A percentile compares a stretch with the other conserved stretches of the same genome.
Conservation (phyloP, 2,113 vertebrate species). For the Centropus unirufus region DNA sequence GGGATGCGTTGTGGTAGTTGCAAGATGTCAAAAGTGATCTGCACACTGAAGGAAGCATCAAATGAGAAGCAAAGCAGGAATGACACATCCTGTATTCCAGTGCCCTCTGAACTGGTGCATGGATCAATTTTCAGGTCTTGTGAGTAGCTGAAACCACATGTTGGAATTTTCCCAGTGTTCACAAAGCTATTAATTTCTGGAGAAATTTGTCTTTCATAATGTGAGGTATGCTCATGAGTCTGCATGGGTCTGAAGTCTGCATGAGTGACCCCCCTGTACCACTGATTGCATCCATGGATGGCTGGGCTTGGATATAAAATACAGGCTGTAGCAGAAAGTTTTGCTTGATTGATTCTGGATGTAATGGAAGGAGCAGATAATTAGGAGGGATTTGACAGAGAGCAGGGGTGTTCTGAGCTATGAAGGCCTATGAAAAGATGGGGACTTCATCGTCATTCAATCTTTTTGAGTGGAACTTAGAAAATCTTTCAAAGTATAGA, state of each 20-base stretch:
- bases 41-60: neutral
- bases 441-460: neutral
- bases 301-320: neutral
- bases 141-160: neutral
- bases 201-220: neutral
- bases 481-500: neutral
- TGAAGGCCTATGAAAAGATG: neutral
- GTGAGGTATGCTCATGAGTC: neutral
- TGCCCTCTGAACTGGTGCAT: rapidly evolving
- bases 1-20: neutral
- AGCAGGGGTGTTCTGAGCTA: neutral
- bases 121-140: neutral
- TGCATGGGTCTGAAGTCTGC: neutral
- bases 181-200: neutral
- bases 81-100: neutral
- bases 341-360: neutral
- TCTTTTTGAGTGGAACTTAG: neutral
- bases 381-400: neutral
- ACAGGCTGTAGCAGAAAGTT: neutral
- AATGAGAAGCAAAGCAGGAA: neutral
- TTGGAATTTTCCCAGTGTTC: neutral
- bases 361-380: neutral
- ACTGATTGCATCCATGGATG: neutral
- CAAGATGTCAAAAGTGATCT: neutral
- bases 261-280: too few species aligned